Conservation (phyloP, 2,888 invertebrate genomes). For the Himalopsyche anomala region DNA sequence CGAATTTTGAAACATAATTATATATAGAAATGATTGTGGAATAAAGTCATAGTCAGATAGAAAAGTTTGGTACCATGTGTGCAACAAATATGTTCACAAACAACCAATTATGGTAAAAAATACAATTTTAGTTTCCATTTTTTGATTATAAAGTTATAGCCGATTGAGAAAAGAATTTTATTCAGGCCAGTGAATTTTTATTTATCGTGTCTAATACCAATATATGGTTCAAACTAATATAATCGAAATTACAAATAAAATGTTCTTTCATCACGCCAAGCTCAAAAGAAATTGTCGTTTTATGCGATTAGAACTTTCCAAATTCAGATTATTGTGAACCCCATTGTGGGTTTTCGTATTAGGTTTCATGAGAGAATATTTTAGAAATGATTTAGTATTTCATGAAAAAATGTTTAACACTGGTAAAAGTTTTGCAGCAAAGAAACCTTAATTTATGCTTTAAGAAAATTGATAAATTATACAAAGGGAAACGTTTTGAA, state of each 20-base stretch:
- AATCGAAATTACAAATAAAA: background rate
- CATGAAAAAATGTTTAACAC: no score
- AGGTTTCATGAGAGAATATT: background rate
- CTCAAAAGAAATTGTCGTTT: constrained; percentile 9
- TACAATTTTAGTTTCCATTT: background rate
- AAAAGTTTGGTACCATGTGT: background rate
- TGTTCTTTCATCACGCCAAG: background rate
- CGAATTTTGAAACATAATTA: no score
- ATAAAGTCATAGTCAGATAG: no score
- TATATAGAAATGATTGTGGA: no score
- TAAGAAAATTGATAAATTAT: no score
- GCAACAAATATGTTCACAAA: background rate
- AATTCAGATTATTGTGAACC: background rate
- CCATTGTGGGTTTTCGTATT: background rate
- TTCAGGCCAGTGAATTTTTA: background rate
- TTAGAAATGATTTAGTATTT: background rate
- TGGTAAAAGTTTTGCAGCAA: no score
- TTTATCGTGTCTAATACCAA: background rate
- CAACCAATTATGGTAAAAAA: background rate
- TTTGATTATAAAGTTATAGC: background rate
- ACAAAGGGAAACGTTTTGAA: no score
- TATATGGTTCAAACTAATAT: background rate
- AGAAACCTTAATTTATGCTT: no score
- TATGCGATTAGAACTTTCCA: background rate
- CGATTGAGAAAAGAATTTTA: background rate